Evolutionary conservation across 1,140 invertebrate genomes (phyloP).

Genomic region (Paralvinella palmiformis): DNA sequence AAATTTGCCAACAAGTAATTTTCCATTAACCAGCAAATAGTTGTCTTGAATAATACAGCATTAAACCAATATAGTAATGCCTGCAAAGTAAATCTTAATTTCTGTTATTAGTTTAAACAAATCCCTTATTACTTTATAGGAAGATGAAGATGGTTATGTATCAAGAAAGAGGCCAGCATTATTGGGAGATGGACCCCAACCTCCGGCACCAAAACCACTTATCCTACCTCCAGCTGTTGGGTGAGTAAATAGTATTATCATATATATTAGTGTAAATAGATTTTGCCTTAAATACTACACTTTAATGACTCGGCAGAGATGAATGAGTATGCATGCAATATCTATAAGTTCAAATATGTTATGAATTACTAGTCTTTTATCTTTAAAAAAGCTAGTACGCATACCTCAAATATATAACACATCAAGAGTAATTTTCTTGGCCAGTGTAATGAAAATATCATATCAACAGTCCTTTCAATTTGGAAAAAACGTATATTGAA

Average conservation of each 20-base stretch:
- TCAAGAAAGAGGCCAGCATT: conserved; percentile 32
- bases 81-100: neutral
- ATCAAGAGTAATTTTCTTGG: too few relatives aligned
- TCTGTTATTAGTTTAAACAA: neutral
- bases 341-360: too few relatives aligned
- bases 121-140: neutral
- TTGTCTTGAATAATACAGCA: neutral
- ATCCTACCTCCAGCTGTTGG: conserved; percentile 43
- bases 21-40: neutral
- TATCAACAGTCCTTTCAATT: too few relatives aligned
- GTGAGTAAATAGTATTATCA: conserved; percentile 26
- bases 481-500: too few relatives aligned
- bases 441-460: too few relatives aligned
- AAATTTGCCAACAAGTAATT: neutral
- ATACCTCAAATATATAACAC: too few relatives aligned
- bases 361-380: too few relatives aligned
- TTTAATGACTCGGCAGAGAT: too few relatives aligned
- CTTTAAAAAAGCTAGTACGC: too few relatives aligned
- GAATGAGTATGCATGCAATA: too few relatives aligned
- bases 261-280: neutral
- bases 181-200: conserved; percentile 40
- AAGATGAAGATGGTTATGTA: neutral
- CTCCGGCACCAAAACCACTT: conserved; percentile 31
- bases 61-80: neutral
- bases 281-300: neutral